Evolutionary conservation across 2,888 invertebrate genomes (phyloP).

Genomic region (Epicampocera succincta): DNA sequence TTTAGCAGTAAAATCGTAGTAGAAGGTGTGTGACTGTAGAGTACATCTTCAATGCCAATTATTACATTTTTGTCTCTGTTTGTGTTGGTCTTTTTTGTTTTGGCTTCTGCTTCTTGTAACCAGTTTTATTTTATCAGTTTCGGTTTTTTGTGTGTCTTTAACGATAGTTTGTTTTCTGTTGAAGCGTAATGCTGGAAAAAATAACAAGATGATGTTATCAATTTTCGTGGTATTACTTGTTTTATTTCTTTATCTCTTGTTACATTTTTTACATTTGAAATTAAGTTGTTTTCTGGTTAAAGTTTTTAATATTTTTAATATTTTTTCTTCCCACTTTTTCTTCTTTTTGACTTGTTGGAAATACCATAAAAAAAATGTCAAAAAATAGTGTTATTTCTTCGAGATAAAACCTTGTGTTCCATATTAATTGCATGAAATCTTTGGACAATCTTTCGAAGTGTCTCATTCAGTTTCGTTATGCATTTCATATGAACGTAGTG

Average conservation of each 20-base stretch:
- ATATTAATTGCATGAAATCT: conserved; percentile 63
- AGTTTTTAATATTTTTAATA: conserved; percentile 28
- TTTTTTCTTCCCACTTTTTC: too few species aligned
- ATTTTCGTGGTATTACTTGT: conserved; percentile 65
- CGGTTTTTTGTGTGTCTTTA: conserved; percentile 1
- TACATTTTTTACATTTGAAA: conserved; percentile 43
- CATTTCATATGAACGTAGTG: conserved; percentile 37
- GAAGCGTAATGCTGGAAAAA: conserved; percentile 54
- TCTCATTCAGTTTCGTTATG: conserved; percentile 8
- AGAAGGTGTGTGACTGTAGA: background rate
- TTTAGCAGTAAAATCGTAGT: too few species aligned
- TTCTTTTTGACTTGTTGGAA: conserved; percentile 8
- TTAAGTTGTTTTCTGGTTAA: conserved; percentile 55
- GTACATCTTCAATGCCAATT: conserved; percentile 38
- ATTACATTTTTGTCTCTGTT: conserved; percentile 46
- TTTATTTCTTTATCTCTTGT: conserved; percentile 29
- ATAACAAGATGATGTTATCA: conserved; percentile 67
- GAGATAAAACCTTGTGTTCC: conserved; percentile 48
- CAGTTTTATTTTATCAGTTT: conserved; percentile 17
- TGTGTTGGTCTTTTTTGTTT: conserved; percentile 14
- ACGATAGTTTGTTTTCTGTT: conserved; percentile 48
- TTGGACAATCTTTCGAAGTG: conserved; percentile 50
- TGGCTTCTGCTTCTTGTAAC: background rate
- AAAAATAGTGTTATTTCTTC: background rate
- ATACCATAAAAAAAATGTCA: background rate